Base-by-base conservation (phyloP, 1,140 invertebrate genomes). In the Chironomus striatipennis region DNA sequence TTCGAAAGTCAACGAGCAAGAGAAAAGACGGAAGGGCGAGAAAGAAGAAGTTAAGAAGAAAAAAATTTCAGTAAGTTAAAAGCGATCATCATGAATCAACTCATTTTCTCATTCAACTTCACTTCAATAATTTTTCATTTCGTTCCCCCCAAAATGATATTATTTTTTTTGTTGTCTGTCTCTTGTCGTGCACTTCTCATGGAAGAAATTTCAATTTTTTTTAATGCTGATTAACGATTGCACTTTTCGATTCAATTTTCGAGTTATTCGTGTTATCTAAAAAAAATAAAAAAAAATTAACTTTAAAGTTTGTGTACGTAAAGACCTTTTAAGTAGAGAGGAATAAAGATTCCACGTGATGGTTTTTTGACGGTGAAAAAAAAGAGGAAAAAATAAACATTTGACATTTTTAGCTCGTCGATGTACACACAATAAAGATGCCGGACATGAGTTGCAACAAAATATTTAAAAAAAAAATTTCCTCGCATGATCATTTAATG, bases 151-250 rank as follows among this genome's bases (percentile, higher is more conserved):
- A 57, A 15, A n/a, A 5, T 12, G 4, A n/a, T n/a, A n/a, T n/a
- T n/a, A n/a, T n/a, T n/a, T n/a, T n/a, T n/a, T n/a, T n/a, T n/a
- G n/a, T n/a, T n/a, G n/a, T n/a, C n/a, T 57, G 12, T 10, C 12
- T n/a, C 1, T n/a, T 57, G 12, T 15, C 47, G 0, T 15, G 12
- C 15, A 15, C 12, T 57, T 12, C 15, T 15, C 12, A 57, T 12
- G 47, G 47, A 15, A 57, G 12, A 57, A 57, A 15, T 8, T 8
- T 12, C 9, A 47, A 47, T 47, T 47, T 47, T 47, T 1, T 12
- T 57, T 57, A 57, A 57, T 57, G 12, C 47, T 57, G 47, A 57
- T 57, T 57, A 57, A 57, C 47, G 47, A 57, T 57, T 57, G 47
- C 47, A 57, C 47, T 57, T 57, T 57, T 57, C 47, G 12, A n/a